Percentiles rank a stretch among this genome's conserved stretches.
Evolutionary conservation across 92 coral and sea anemone species (phyloP).

Genomic region (Hydrozoanthus gracilis): DNA sequence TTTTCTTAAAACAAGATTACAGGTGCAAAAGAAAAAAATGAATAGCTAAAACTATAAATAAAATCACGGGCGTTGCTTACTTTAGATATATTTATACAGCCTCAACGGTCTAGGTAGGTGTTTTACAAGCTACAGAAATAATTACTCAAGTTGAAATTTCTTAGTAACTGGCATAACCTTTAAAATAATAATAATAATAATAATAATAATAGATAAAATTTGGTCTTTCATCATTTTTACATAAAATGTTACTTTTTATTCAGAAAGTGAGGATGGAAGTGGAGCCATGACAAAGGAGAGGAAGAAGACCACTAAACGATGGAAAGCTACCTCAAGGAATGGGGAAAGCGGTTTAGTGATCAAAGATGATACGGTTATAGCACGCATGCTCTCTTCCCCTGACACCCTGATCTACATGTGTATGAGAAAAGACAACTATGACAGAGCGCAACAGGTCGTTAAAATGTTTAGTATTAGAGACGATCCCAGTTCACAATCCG

Average conservation of each 20-base stretch:
- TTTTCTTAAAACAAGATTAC: too few relatives aligned
- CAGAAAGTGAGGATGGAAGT: constrained; percentile 71
- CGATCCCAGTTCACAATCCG: constrained; percentile 86
- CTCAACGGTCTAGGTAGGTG: too few relatives aligned
- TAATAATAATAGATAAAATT: background rate
- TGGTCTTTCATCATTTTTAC: background rate
- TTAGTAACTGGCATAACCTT: too few relatives aligned
- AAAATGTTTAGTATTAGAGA: constrained; percentile 85
- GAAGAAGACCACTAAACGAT: constrained; percentile 54
- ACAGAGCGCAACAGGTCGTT: constrained; percentile 90
- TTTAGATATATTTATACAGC: too few relatives aligned
- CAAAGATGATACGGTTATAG: constrained; percentile 77
- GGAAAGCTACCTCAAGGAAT: constrained; percentile 47
- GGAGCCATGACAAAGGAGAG: constrained; percentile 1
- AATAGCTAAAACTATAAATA: too few relatives aligned
- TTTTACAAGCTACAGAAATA: too few relatives aligned
- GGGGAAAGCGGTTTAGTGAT: constrained; percentile 59
- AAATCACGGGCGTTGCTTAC: too few relatives aligned
- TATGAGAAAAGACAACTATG: constrained; percentile 94
- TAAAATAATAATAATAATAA: too few relatives aligned
- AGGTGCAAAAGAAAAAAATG: too few relatives aligned
- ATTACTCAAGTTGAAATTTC: too few relatives aligned
- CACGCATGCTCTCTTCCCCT: constrained; percentile 96
- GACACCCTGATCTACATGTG: constrained; percentile 97
- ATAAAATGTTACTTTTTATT: background rate